These are phyloP conservation scores for Eulithis prunata DNA, from an alignment of 2,888 invertebrate species.

Conservation along the genomic window DNA sequence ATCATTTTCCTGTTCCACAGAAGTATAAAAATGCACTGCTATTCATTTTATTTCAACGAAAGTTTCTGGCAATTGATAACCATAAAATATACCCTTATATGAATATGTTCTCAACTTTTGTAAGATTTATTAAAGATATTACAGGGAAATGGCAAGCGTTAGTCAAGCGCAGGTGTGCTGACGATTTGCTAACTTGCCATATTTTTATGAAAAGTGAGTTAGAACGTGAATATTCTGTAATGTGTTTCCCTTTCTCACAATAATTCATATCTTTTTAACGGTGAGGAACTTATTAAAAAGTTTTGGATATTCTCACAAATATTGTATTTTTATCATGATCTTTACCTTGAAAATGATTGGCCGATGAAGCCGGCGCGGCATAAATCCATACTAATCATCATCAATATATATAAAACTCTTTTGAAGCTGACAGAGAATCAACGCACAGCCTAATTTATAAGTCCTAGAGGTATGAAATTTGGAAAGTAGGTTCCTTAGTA, in stretches of 20 bases:
- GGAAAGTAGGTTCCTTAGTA: too few relatives aligned
- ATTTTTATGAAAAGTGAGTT: slow-evolving; percentile 79
- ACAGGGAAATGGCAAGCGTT: slow-evolving; percentile 76
- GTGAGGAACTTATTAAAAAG: too few relatives aligned
- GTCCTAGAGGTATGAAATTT: too few relatives aligned
- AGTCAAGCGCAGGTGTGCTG: slow-evolving; percentile 81
- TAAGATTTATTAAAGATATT: slow-evolving; percentile 79
- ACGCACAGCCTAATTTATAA: too few relatives aligned
- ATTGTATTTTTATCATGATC: too few relatives aligned
- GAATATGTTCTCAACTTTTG: slow-evolving; percentile 72
- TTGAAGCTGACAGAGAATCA: too few relatives aligned
- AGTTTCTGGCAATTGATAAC: slow-evolving; percentile 50
- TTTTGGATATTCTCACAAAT: too few relatives aligned
- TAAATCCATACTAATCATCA: too few relatives aligned
- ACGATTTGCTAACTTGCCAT: slow-evolving; percentile 81
- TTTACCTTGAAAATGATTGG: too few relatives aligned
- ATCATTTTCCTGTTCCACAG: background rate
- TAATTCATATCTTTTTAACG: too few relatives aligned
- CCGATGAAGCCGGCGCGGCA: too few relatives aligned
- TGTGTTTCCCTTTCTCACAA: slow-evolving; percentile 21
- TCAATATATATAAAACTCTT: too few relatives aligned
- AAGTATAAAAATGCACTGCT: background rate
- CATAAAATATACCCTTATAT: slow-evolving; percentile 55
- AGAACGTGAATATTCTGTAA: slow-evolving; percentile 42
- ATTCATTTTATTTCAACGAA: slow-evolving; percentile 23